Conservation (phyloP, 1,140 invertebrate genomes). For the Idris sp. region DNA sequence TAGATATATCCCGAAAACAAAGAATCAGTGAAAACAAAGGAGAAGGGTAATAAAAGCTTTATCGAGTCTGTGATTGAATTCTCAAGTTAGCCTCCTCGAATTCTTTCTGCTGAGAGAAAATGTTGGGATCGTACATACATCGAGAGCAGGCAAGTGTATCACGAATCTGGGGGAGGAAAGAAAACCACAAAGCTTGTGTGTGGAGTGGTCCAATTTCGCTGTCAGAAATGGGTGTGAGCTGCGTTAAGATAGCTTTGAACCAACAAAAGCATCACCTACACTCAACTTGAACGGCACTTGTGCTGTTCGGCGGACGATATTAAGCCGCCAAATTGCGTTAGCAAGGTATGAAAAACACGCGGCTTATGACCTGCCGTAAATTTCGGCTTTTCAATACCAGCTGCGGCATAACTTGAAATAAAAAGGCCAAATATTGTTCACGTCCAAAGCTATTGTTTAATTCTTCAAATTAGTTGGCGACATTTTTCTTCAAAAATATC, state of each 20-base stretch:
- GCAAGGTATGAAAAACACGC: conserved; percentile 57
- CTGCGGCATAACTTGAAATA: too few relatives aligned
- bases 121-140: conserved; percentile 25
- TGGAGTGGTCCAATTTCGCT: conserved; percentile 52
- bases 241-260: conserved; percentile 41
- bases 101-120: conserved; percentile 36
- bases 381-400: conserved; percentile 55
- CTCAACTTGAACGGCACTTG: conserved; percentile 57
- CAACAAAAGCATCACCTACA: conserved; percentile 32
- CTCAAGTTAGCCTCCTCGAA: conserved; percentile 50
- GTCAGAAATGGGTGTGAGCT: conserved; percentile 39
- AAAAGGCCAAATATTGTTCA: too few relatives aligned
- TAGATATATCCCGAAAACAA: too few relatives aligned
- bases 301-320: conserved; percentile 60
- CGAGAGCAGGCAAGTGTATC: conserved; percentile 48
- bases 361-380: conserved; percentile 54
- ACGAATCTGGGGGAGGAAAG: too few relatives aligned
- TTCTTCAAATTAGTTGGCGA: too few relatives aligned
- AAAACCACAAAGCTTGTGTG: conserved; percentile 46
- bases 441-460: too few relatives aligned
- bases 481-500: too few relatives aligned
- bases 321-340: too few relatives aligned
- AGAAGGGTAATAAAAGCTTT: conserved; percentile 40
- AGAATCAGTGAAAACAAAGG: conserved; percentile 10
- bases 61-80: conserved; percentile 58